A percentile compares a stretch with the other conserved stretches of the same genome.
Evolutionary conservation across 2,888 invertebrate genomes (phyloP).

Genomic region (Patella depressa): DNA sequence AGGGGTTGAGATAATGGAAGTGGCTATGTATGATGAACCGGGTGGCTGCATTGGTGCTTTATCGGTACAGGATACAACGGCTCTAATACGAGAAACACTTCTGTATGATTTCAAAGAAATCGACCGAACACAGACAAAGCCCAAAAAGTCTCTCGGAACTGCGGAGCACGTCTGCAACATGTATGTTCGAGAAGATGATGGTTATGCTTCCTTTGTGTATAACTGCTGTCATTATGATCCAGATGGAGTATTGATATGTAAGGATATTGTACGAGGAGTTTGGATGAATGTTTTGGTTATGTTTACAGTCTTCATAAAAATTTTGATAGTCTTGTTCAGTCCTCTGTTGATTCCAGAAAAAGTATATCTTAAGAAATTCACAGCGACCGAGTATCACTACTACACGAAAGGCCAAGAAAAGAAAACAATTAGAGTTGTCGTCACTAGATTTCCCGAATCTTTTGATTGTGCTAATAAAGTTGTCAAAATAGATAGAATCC

Average conservation of each 20-base stretch:
- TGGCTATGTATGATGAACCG: constrained; percentile 49
- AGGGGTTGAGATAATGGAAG: constrained; percentile 46
- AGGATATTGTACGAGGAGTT: constrained; percentile 36
- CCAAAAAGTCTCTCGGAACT: neutral
- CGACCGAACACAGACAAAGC: constrained; percentile 10
- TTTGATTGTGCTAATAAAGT: constrained; percentile 27
- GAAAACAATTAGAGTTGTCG: neutral
- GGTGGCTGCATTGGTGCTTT: constrained; percentile 46
- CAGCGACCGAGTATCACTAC: neutral
- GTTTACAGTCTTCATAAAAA: constrained; percentile 49
- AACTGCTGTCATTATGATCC: constrained; percentile 33
- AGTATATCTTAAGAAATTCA: constrained; percentile 42
- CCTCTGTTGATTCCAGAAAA: constrained; percentile 54
- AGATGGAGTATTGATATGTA: constrained; percentile 29
- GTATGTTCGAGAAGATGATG: constrained; percentile 29
- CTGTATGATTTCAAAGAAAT: constrained; percentile 47
- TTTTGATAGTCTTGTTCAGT: constrained; percentile 54
- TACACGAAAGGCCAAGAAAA: neutral
- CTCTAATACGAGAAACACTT: constrained; percentile 41
- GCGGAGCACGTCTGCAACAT: constrained; percentile 43
- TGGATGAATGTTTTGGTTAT: constrained; percentile 50
- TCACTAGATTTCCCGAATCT: constrained; percentile 27
- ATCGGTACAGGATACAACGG: constrained; percentile 24
- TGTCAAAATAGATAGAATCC: constrained; percentile 28
- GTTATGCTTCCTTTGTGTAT: constrained; percentile 37